phyloP scores from a whole-genome alignment of 1,140 invertebrate species.

The Drosophila micromelanica region DNA sequence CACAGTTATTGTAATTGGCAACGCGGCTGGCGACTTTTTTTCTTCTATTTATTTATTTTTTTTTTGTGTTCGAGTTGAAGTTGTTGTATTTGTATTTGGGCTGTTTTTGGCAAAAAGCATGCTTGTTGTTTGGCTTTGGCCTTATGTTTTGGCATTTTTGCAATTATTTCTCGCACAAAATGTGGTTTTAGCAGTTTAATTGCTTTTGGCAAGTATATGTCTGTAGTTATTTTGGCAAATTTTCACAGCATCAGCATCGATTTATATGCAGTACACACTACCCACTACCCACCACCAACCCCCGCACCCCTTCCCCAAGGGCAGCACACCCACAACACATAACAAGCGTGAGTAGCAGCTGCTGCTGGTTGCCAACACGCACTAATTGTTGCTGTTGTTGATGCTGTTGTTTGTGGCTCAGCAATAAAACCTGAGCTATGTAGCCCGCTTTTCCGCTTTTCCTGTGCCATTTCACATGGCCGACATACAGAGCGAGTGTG shows the following conservation, averaged over 20 bases:
- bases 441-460: slow-evolving; percentile 58
- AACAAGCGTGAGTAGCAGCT: slow-evolving; percentile 49
- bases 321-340: slow-evolving; percentile 16
- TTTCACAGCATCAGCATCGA: slow-evolving; percentile 81
- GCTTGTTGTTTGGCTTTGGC: slow-evolving; percentile 75
- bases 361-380: slow-evolving; percentile 73
- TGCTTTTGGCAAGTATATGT: slow-evolving; percentile 74
- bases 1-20: slow-evolving; percentile 48
- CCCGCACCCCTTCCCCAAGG: not conserved
- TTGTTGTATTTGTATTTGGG: slow-evolving; percentile 26
- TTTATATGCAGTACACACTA: slow-evolving; percentile 77
- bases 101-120: slow-evolving; percentile 50
- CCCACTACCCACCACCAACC: not conserved
- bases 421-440: slow-evolving; percentile 68
- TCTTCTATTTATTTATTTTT: too few species aligned
- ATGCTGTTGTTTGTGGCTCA: slow-evolving; percentile 56
- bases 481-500: not conserved
- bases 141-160: slow-evolving; percentile 83
- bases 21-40: slow-evolving; percentile 40
- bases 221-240: slow-evolving; percentile 81
- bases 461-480: slow-evolving; percentile 56
- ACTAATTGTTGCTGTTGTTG: slow-evolving; percentile 64
- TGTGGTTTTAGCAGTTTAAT: slow-evolving; percentile 83
- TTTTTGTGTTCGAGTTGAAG: not conserved
- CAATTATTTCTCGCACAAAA: slow-evolving; percentile 83